Percentiles rank a stretch among this genome's conserved stretches.
Conservation (phyloP, 2,888 invertebrate species). For the Seladonia tumulorum region DNA sequence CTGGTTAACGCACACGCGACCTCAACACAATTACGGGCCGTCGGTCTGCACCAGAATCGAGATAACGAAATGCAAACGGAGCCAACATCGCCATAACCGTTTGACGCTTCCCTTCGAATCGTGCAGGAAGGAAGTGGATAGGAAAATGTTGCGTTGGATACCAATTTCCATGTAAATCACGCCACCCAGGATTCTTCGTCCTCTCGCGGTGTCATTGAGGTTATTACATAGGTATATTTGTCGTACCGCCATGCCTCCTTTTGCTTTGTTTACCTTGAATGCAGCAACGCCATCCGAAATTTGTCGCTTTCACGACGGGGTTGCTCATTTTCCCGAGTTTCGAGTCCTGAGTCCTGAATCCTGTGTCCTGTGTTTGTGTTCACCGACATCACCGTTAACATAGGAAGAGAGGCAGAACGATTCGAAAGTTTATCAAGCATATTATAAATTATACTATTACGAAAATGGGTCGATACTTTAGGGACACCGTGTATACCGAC, state of each 20-base stretch:
- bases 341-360: too few species aligned
- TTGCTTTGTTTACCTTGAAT: background rate
- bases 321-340: background rate
- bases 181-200: background rate
- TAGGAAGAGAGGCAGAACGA: background rate
- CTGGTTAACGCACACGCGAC: constrained; percentile 10
- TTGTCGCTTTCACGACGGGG: background rate
- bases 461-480: background rate
- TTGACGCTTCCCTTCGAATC: constrained; percentile 70
- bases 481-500: background rate
- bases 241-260: background rate
- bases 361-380: background rate
- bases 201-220: background rate
- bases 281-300: background rate
- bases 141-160: constrained; percentile 77
- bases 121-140: constrained; percentile 80
- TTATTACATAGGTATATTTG: background rate
- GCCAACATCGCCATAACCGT: constrained; percentile 62
- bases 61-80: constrained; percentile 65
- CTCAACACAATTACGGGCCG: constrained; percentile 40
- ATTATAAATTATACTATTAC: background rate
- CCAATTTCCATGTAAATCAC: constrained; percentile 67
- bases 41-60: constrained; percentile 49
- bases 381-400: background rate
- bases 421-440: background rate